Base-by-base conservation (phyloP, 1,140 invertebrate species). In the Drosophila bocqueti region DNA sequence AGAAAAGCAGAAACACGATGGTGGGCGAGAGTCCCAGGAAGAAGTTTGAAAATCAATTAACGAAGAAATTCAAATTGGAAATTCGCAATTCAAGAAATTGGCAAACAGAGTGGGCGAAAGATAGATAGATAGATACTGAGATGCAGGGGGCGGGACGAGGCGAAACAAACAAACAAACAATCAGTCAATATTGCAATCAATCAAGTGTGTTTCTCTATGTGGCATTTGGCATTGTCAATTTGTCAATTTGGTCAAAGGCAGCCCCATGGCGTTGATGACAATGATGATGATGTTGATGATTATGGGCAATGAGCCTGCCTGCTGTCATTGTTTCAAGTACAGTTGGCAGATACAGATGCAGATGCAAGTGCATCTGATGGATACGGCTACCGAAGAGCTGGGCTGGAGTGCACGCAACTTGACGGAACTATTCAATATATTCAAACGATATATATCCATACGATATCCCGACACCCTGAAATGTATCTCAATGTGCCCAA, bases 121-220 rank as follows among this genome's bases (percentile, higher is more conserved):
- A 31, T 16, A 59, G 29, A 29, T 6, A 55, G 42, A 36, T 29
- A 49, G 21, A 40, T 36, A 31, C 3, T 9, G 43, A 46, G 38
- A 64, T 34, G 6, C 26, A 21, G 31, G 34, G 31, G 15, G 16
- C 24, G 21, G 6, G n/a, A 15, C 24, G 38, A 4, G 9, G 31
- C n/a, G 15, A 52, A 52, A 60, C 13, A 40, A 40, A 64, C 26
- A 43, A 63, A 55, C 67, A 84, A 69, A 64, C 77, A 85, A 85
- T 85, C 83, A 82, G 83, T 85, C 83, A 85, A 85, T 87, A 82
- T 86, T 82, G 65, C 83, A 81, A 87, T 89, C 84, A 89, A 87
- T 83, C 77, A 87, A 89, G 83, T 87, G 79, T 72, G 73, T 73
- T 83, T 83, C 80, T 79, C 59, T 68, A 54, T 67, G 79, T 49